Conservation (phyloP, 1,140 invertebrate species). For the Aleiodes sp. region DNA sequence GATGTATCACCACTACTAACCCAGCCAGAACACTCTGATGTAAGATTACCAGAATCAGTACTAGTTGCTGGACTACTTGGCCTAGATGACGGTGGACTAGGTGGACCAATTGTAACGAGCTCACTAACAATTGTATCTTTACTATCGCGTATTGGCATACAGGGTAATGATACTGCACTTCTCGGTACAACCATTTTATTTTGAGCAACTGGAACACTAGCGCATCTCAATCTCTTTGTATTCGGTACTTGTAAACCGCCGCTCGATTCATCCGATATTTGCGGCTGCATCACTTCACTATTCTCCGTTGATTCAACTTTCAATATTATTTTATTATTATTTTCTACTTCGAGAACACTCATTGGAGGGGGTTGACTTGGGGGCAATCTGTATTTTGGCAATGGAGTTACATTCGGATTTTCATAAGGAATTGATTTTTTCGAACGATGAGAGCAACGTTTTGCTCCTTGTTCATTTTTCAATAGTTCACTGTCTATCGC, state of each 20-base stretch:
- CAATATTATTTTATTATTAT: slow-evolving; percentile 59
- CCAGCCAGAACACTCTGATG: slow-evolving; percentile 80
- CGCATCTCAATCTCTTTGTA: slow-evolving; percentile 60
- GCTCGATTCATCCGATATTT: slow-evolving; percentile 32
- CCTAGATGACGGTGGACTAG: slow-evolving; percentile 58
- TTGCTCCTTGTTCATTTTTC: not conserved
- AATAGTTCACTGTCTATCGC: slow-evolving; percentile 47
- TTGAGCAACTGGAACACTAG: slow-evolving; percentile 60
- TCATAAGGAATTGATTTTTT: slow-evolving; percentile 58
- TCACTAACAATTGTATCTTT: slow-evolving; percentile 47
- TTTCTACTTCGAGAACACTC: slow-evolving; percentile 57
- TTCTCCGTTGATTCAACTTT: slow-evolving; percentile 53
- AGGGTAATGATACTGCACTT: slow-evolving; percentile 61
- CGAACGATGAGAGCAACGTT: slow-evolving; percentile 36
- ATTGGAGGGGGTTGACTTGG: slow-evolving; percentile 36
- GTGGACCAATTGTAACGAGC: slow-evolving; percentile 47
- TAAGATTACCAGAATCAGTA: slow-evolving; percentile 74
- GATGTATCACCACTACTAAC: slow-evolving; percentile 72
- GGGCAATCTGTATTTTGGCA: slow-evolving; percentile 42
- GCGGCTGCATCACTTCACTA: slow-evolving; percentile 34
- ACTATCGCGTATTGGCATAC: slow-evolving; percentile 61
- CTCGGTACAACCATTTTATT: slow-evolving; percentile 60
- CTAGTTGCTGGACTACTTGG: slow-evolving; percentile 60
- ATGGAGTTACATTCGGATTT: slow-evolving; percentile 53
- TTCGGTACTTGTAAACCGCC: slow-evolving; percentile 39